Base-by-base conservation (phyloP, 2,888 invertebrate genomes). In the Drosophila hamatofila region DNA sequence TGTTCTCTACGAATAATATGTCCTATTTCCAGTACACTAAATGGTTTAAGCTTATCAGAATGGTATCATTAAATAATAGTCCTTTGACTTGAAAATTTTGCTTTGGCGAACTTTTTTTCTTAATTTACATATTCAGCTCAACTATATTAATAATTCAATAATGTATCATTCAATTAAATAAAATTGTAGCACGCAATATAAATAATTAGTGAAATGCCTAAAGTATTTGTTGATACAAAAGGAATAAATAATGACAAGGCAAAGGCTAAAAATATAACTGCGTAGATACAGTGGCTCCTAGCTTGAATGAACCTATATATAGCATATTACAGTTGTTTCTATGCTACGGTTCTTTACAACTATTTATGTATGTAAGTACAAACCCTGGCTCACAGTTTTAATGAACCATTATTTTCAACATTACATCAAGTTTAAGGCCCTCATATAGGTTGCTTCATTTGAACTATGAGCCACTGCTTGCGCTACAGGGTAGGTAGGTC, bases 401-500 rank as follows among this genome's bases (percentile, higher is more conserved):
- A 48, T n/a, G n/a, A 48, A n/a, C n/a, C 16, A 27, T 11, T 46
- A 1, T 7, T 23, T 44, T 44, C 2, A 5, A 16, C 16, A 27
- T 48, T 9, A 5, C 27, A 27, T 4, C 11, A 27, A 27, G 27
- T 27, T 48, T n/a, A 27, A 18, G 3, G 23, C 16, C 3, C 16
- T 16, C 14, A 46, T 25, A 25, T n/a, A 25, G 18, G 2, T 14
- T 30, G 18, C 18, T 33, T 49, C 49, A 33, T 14, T 18, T 49
- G 18, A 49, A 18, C 30, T 49, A 18, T 14, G 30, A 14, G 18
- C 18, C 49, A 33, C 18, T 14, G 49, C 14, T 49, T 12, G 51
- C 35, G 39, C 44, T 39, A 18, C 48, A 48, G 27, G 42, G 27
- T 62, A 48, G 52, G 42, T 62, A 49, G 63, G 55, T 55, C 25